Conservation (phyloP, 1,140 invertebrate species). For the Papilio helenus region DNA sequence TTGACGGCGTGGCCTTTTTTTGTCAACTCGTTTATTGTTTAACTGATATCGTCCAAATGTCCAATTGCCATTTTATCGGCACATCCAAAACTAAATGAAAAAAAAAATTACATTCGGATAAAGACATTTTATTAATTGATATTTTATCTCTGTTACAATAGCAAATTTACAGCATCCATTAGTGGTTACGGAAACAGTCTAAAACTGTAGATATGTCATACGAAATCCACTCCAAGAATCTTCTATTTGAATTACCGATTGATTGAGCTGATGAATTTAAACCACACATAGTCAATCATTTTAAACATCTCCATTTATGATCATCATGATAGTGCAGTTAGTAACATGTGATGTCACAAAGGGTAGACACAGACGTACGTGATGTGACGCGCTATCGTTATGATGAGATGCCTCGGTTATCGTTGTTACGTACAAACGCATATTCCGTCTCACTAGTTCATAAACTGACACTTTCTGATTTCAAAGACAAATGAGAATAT, state of each 20-base stretch:
- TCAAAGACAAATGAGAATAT: background rate
- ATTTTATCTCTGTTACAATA: background rate
- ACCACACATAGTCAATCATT: too few species aligned
- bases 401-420: constrained; percentile 19
- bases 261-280: too few species aligned
- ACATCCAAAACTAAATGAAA: constrained; percentile 10
- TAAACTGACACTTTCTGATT: constrained; percentile 5
- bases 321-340: background rate
- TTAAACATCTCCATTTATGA: background rate
- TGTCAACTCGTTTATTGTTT: constrained; percentile 29
- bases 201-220: background rate
- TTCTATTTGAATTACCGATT: background rate
- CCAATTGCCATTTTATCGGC: constrained; percentile 26
- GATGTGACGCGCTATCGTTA: background rate
- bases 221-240: background rate
- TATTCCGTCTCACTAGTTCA: background rate
- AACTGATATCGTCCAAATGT: constrained; percentile 12
- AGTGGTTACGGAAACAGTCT: background rate
- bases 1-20: constrained; percentile 38
- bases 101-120: constrained; percentile 12
- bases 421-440: background rate
- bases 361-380: background rate
- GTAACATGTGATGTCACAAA: background rate
- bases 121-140: background rate
- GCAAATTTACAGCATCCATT: background rate